Percentiles rank a stretch among this genome's conserved stretches.
phyloP scores from a whole-genome alignment of 2,888 invertebrate species.

The Troglohyphantes excavatus region DNA sequence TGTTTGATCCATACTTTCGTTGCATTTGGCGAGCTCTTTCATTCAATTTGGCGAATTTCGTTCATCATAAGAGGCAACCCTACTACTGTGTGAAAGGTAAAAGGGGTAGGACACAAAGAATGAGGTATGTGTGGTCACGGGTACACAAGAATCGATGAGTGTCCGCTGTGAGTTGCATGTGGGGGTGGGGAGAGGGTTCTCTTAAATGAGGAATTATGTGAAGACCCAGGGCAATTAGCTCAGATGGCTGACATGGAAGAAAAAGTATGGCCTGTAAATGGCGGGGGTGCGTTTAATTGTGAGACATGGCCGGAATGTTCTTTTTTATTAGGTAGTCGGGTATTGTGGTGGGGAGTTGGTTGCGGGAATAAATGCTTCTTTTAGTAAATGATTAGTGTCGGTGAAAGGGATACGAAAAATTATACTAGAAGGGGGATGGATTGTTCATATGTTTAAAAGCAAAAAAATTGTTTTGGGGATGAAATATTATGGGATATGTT shows the following conservation, averaged over 20 bases:
- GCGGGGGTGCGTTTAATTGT: slow-evolving; percentile 31
- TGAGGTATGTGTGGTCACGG: slow-evolving; percentile 51
- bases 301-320: slow-evolving; percentile 19
- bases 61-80: no score
- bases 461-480: background rate
- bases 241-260: slow-evolving; percentile 18
- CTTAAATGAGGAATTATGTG: slow-evolving; percentile 61
- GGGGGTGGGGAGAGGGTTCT: background rate
- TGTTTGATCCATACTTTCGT: no score
- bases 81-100: background rate
- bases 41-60: no score
- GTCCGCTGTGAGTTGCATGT: background rate
- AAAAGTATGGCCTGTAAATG: slow-evolving; percentile 7
- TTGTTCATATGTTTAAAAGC: background rate
- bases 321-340: slow-evolving; percentile 34
- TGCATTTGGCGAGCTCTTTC: no score
- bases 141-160: slow-evolving; percentile 30
- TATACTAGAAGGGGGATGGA: background rate
- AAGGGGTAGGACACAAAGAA: slow-evolving; percentile 8
- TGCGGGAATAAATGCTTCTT: slow-evolving; percentile 7
- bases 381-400: background rate
- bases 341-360: background rate
- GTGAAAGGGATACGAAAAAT: background rate
- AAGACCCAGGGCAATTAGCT: slow-evolving; percentile 52
- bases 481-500: no score